Evolutionary conservation across 1,140 invertebrate genomes (phyloP).

Genomic region (Papilio polytes): DNA sequence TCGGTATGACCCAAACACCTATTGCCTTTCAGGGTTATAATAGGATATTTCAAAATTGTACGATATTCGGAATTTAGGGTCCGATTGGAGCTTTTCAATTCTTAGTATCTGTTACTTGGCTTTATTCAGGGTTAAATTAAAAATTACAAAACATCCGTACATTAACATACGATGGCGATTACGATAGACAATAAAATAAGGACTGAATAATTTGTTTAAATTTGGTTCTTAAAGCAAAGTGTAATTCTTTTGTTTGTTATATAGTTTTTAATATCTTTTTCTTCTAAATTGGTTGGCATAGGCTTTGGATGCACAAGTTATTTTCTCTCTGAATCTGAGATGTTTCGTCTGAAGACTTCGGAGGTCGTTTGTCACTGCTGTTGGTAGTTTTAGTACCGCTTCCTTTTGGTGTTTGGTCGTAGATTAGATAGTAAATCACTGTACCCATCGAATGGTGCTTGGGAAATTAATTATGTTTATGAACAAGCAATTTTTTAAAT

Average conservation of each 20-base stretch:
- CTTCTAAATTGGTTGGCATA: slow-evolving; percentile 50
- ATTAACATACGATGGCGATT: not conserved
- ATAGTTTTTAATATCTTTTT: slow-evolving; percentile 51
- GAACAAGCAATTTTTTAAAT: not conserved
- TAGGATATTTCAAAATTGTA: slow-evolving; percentile 22
- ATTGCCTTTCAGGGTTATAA: slow-evolving; percentile 49
- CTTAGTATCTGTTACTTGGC: not conserved
- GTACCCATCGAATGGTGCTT: slow-evolving; percentile 26
- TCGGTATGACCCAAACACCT: slow-evolving; percentile 73
- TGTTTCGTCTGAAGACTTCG: slow-evolving; percentile 5
- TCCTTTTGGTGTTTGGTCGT: slow-evolving; percentile 35
- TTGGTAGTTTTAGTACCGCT: slow-evolving; percentile 35
- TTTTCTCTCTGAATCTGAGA: not conserved
- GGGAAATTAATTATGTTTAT: not conserved
- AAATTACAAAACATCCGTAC: not conserved
- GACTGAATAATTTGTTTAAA: not conserved
- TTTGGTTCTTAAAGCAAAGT: not conserved
- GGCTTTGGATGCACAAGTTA: slow-evolving; percentile 46
- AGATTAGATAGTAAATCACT: slow-evolving; percentile 21
- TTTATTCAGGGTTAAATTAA: not conserved
- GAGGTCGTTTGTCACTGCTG: slow-evolving; percentile 29
- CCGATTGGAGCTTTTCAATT: not conserved
- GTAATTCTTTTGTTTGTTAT: slow-evolving; percentile 34
- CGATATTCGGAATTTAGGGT: not conserved
- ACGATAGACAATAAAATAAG: too few species aligned